Percentiles rank a stretch among this genome's conserved stretches.
These are phyloP conservation scores for Caretta caretta DNA, from an alignment of 2,113 vertebrate species.

Conservation along the genomic window DNA sequence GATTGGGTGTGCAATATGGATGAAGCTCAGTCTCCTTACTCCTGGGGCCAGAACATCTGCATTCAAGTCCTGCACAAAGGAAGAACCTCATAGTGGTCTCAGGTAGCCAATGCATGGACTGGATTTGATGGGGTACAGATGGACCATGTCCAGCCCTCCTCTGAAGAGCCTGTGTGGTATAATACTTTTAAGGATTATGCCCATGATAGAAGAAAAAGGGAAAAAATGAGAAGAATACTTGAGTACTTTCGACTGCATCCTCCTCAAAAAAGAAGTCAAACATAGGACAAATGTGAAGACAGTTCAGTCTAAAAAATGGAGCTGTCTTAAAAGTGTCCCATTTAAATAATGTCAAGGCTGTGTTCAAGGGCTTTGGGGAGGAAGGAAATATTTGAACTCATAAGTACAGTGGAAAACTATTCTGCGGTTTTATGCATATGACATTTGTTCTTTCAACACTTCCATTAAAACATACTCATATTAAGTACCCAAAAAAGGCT, in stretches of 20 bases:
- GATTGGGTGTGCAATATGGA: neutral
- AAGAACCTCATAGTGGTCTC: neutral
- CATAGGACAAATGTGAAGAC: neutral
- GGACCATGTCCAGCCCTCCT: neutral
- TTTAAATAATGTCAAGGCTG: conserved; percentile 60
- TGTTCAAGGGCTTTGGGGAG: conserved; percentile 26
- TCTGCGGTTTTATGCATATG: conserved; percentile 45
- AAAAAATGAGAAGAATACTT: neutral
- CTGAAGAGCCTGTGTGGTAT: neutral
- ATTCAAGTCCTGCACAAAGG: neutral
- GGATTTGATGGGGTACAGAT: neutral
- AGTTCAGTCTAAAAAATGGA: neutral
- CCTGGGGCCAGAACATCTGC: neutral
- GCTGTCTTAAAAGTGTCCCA: conserved; percentile 45
- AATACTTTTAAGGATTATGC: neutral
- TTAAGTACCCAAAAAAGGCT: conserved; percentile 20
- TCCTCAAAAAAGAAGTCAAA: conserved; percentile 15
- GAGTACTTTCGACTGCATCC: conserved; percentile 14
- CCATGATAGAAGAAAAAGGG: neutral
- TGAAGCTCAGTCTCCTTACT: neutral
- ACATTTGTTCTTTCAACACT: conserved; percentile 64
- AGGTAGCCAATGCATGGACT: neutral
- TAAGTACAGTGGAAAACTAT: conserved; percentile 60
- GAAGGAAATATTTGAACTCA: conserved; percentile 49
- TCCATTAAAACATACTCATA: conserved; percentile 53